Evolutionary conservation across 1,140 invertebrate species (phyloP), one percentile per base, ranked within the genome.

Genomic region (Bombus terrestris): DNA sequence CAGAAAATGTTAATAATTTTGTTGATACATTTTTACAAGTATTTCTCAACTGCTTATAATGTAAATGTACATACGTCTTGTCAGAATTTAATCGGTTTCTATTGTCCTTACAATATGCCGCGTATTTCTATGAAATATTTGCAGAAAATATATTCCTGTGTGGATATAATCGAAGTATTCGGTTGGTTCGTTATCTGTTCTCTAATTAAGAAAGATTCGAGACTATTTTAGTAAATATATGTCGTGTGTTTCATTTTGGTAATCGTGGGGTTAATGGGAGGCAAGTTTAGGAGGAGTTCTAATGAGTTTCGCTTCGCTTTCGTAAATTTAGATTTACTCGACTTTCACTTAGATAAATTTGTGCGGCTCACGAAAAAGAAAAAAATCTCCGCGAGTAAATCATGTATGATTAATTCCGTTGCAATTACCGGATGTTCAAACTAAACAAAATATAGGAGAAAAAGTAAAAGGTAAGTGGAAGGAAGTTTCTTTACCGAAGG

Each of bases 321-420:
- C 37, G 68, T 15, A 39, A 71, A 71, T 71, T 39, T 39, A 71
- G 37, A 71, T 28, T 69, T 71, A 71, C 37, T 71, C 68, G 25
- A 71, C 25, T 71, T 71, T 71, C 35, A 28, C 37, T 71, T 39
- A 39, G 37, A 12, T 37, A 39, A 68, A 68, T 68, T 68, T 25
- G 66, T 10, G 66, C 18, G 9, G 22, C 3, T 35, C 12, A 0
- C 37, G 25, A 39, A 39, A 71, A 28, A 39, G 35, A 25, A 25
- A 25, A 25, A 37, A 12, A 69, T 15, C 2, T 9, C 6, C 8
- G 32, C 32, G 6, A 15, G 32, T 37, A 37, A 68, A 68, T 68
- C 32, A 37, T 22, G 35, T 37, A 39, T 39, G 68, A 71, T 71
- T 71, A 71, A 71, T 68, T 68, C 66, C n/a, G n/a, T n/a, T 32